These are phyloP conservation scores for Tragelaphus oryx DNA, from an alignment of 2,797 vertebrate species.

Conservation along the genomic window DNA sequence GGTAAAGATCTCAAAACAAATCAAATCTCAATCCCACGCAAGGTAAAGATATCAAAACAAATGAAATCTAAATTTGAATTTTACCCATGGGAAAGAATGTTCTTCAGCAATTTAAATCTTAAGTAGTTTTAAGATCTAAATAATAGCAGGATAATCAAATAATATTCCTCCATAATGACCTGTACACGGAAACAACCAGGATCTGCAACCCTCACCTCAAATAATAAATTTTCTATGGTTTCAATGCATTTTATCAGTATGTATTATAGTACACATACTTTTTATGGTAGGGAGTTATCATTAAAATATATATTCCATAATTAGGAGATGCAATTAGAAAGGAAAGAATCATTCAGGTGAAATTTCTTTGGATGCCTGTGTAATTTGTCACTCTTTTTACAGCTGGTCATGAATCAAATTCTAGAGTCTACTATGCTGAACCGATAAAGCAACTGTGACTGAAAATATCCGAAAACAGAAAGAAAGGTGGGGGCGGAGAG, in stretches of 20 bases:
- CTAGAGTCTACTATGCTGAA: neutral
- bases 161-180: neutral
- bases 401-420: slow-evolving; percentile 49
- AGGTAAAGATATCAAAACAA: slow-evolving; percentile 33
- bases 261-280: neutral
- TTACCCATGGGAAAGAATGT: neutral
- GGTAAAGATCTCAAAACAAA: slow-evolving; percentile 24
- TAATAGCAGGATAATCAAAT: neutral
- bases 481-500: neutral
- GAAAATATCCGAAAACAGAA: slow-evolving; percentile 10
- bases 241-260: neutral
- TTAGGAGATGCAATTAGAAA: slow-evolving; percentile 13
- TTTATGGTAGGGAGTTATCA: neutral
- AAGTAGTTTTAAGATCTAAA: neutral
- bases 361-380: neutral
- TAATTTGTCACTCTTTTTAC: slow-evolving; percentile 28
- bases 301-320: neutral
- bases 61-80: slow-evolving; percentile 17
- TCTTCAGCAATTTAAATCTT: slow-evolving; percentile 8
- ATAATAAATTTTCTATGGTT: neutral
- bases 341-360: neutral
- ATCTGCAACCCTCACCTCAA: neutral
- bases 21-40: neutral
- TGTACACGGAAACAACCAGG: neutral
- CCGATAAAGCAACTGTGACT: neutral